Conservation (phyloP, 2,113 vertebrate species). For the Oncorhynchus keta region DNA sequence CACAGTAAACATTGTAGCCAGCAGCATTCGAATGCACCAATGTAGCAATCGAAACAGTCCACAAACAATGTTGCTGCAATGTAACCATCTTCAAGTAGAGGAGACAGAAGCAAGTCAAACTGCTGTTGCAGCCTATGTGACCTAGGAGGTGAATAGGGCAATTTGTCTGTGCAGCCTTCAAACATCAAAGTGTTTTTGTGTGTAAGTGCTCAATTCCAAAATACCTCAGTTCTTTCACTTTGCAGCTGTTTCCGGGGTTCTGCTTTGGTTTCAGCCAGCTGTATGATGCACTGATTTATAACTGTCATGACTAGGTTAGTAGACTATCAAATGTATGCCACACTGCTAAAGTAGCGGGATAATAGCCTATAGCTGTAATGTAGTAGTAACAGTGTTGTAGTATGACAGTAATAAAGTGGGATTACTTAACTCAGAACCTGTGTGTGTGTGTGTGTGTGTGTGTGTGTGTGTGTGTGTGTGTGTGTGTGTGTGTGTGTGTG, state of each 20-base stretch:
- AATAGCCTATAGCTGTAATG: neutral
- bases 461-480: too few species aligned
- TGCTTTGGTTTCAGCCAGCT: neutral
- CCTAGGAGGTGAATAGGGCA: neutral
- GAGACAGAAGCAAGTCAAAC: too few species aligned
- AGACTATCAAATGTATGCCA: neutral
- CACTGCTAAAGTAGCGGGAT: neutral
- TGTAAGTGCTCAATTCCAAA: constrained; percentile 30
- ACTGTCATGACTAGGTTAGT: neutral
- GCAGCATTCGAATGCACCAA: neutral
- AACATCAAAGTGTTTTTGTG: constrained; percentile 13
- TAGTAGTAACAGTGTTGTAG: neutral
- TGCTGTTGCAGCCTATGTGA: neutral
- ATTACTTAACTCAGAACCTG: neutral
- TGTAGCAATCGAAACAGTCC: neutral
- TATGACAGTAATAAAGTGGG: neutral
- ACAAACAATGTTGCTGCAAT: neutral
- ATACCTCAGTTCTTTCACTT: constrained; percentile 25
- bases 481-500: too few species aligned
- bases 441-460: too few species aligned
- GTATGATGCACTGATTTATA: neutral
- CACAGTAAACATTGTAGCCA: neutral
- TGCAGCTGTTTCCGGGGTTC: constrained; percentile 8
- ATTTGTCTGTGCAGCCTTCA: neutral
- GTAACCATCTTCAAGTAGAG: neutral